These are phyloP conservation scores for Eleutherodactylus coqui DNA, from an alignment of 2,797 vertebrate genomes.

Conservation along the genomic window DNA sequence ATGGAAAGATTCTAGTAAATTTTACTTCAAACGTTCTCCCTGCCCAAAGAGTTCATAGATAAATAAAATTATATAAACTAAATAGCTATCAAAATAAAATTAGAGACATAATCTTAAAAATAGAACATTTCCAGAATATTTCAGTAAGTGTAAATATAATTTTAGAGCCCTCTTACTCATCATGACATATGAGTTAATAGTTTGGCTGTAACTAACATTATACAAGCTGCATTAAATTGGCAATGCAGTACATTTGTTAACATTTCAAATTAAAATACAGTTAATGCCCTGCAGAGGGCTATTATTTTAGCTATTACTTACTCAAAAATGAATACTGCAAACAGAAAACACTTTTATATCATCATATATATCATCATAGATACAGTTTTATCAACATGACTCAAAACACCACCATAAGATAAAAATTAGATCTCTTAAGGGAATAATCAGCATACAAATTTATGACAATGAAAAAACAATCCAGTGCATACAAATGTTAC, in stretches of 20 bases:
- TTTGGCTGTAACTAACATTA: slow-evolving; percentile 28
- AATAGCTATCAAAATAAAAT: neutral
- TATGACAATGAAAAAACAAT: no score
- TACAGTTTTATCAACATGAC: neutral
- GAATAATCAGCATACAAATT: no score
- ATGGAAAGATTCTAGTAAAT: neutral
- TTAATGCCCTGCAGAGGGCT: neutral
- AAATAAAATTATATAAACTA: neutral
- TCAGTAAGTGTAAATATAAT: slow-evolving; percentile 21
- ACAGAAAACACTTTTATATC: neutral
- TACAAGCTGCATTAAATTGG: slow-evolving; percentile 39
- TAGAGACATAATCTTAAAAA: slow-evolving; percentile 19
- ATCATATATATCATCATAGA: neutral
- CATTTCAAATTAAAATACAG: slow-evolving; percentile 1
- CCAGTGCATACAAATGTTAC: no score
- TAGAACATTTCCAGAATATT: slow-evolving; percentile 32
- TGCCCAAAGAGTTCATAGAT: neutral
- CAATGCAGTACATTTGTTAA: slow-evolving; percentile 14
- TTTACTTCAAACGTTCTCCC: neutral
- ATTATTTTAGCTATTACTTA: neutral
- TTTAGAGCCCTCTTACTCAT: slow-evolving; percentile 43
- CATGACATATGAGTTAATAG: slow-evolving; percentile 53
- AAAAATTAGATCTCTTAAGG: no score
- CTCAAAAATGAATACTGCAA: neutral
- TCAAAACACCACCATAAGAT: neutral